Percentiles rank a stretch among this genome's conserved stretches.
These are phyloP conservation scores for Drosophila sturtevanti DNA, from an alignment of 1,140 invertebrate species.

Conservation along the genomic window DNA sequence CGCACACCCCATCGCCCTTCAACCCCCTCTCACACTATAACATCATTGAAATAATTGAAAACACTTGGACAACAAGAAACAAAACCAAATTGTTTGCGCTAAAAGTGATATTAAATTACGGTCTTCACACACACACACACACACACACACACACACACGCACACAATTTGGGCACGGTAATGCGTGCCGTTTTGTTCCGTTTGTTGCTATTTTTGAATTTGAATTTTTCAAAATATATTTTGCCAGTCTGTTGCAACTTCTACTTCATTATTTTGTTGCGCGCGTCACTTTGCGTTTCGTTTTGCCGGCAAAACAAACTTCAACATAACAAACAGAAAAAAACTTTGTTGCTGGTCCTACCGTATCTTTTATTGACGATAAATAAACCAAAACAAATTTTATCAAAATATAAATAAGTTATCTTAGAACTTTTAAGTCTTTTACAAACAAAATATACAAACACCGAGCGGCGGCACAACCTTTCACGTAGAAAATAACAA, in stretches of 20 bases:
- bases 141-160: background rate
- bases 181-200: background rate
- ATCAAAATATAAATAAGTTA: background rate
- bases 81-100: slow-evolving; percentile 3
- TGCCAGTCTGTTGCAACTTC: slow-evolving; percentile 1
- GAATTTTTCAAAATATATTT: slow-evolving; percentile 5
- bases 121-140: background rate
- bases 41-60: background rate
- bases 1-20: background rate
- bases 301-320: slow-evolving; percentile 4
- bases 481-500: background rate
- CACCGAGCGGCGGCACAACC: background rate
- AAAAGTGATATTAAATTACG: slow-evolving; percentile 2
- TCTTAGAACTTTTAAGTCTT: background rate
- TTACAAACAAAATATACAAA: background rate
- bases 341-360: background rate
- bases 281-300: background rate
- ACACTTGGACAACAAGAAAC: slow-evolving; percentile 9
- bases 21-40: background rate
- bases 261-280: background rate
- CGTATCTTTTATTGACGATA: background rate
- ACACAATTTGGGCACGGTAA: background rate
- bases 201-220: slow-evolving; percentile 5
- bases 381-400: background rate
- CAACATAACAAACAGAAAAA: background rate